Evolutionary conservation across 92 coral and sea anemone genomes (phyloP), one percentile per base, ranked within the genome.

Genomic region (Phenganax stokvisi): DNA sequence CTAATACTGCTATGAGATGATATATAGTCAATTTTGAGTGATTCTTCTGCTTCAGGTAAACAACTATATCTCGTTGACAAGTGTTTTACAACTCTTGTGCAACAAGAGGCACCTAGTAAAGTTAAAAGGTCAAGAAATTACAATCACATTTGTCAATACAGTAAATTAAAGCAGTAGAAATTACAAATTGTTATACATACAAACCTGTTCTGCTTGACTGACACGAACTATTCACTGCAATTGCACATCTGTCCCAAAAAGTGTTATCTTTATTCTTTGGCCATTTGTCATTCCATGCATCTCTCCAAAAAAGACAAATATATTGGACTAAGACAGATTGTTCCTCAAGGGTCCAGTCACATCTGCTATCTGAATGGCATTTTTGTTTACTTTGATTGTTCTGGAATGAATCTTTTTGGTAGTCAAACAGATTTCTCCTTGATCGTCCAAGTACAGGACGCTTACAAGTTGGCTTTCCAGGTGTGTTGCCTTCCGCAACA

Each of bases 11-110:
- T 61, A 12, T 25, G n/a, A 12, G 67, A 63, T 12, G 12, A 12
- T 0, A 85, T 25, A 74, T 74, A 85, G 55, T 79, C 87, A 25
- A 85, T 79, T 7, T 78, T 28, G 6, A 88, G 52, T 4, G 72
- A 71, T 61, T 84, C 88, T 64, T 86, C 92, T 67, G 88, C 92
- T 60, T 86, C 87, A 67, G 87, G 59, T 72, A 85, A 70, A 7
- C 89, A 27, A 12, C 69, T 8, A 56, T 27, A 86, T 59, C 72
- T 10, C 13, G 30, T 86, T 7, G 81, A 15, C 7, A 89, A 13
- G 52, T 80, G 85, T 31, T 89, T 89, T 8, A n/a, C 74, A 0
- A 89, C 79, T 54, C 89, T 74, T 63, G 89, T 82, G 31, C 89
- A 77, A 73, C 92, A 89, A 53, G 88, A 62, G 16, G 79, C 7